Evolutionary conservation across 2,797 vertebrate genomes (phyloP).

Genomic region (Neosalanx taihuensis): DNA sequence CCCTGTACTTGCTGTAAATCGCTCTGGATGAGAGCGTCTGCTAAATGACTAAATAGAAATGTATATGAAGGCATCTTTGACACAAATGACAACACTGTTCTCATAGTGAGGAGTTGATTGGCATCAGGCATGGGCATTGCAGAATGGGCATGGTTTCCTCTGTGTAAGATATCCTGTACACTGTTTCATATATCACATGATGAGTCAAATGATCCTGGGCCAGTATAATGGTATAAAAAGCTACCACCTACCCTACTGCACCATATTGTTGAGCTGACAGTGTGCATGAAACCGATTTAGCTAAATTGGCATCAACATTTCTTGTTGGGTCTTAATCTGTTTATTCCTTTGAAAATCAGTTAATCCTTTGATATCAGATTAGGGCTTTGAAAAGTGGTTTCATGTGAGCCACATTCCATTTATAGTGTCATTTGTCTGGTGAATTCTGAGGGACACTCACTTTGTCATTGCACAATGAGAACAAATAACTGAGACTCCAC

Average conservation of each 20-base stretch:
- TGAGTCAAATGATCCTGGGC: too few relatives aligned
- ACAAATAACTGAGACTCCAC: constrained; percentile 15
- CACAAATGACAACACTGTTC: too few relatives aligned
- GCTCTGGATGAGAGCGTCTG: too few relatives aligned
- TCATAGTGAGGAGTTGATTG: not conserved
- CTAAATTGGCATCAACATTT: not conserved
- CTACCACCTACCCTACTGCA: too few relatives aligned
- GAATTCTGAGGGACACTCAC: not conserved
- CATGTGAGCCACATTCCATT: not conserved
- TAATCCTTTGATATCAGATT: not conserved
- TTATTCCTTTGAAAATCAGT: not conserved
- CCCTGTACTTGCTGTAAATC: too few relatives aligned
- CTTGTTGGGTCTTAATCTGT: not conserved
- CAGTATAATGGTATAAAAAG: not conserved
- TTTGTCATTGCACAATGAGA: not conserved
- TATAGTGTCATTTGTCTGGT: not conserved
- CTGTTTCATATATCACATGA: too few relatives aligned
- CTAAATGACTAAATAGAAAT: too few relatives aligned
- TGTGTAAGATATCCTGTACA: not conserved
- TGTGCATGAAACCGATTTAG: not conserved
- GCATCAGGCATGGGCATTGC: not conserved
- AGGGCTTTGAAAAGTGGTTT: not conserved
- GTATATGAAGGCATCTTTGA: too few relatives aligned
- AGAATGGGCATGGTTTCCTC: not conserved
- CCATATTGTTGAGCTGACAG: not conserved